A percentile compares a stretch with the other conserved stretches of the same genome.
Evolutionary conservation across 2,113 vertebrate species (phyloP).

Genomic region (Heliornis fulica): DNA sequence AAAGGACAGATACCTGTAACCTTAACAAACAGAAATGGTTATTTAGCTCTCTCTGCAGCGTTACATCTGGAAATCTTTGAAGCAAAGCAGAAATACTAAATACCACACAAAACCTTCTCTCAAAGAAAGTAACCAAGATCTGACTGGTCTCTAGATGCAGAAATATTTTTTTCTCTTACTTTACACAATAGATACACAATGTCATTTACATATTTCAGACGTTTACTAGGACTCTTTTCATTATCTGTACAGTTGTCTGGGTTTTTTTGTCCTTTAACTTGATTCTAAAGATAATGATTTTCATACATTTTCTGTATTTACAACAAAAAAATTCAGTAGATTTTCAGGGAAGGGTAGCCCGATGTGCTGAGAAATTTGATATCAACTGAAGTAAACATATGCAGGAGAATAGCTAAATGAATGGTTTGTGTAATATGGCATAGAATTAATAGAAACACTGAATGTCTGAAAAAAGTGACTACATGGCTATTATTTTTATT

Average conservation of each 20-base stretch:
- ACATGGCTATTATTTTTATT: not conserved
- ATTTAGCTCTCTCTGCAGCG: not conserved
- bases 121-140: not conserved
- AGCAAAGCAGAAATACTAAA: not conserved
- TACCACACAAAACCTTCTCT: not conserved
- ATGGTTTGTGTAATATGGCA: not conserved
- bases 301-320: not conserved
- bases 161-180: not conserved
- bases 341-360: not conserved
- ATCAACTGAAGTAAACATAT: not conserved
- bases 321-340: not conserved
- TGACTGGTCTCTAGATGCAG: not conserved
- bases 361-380: not conserved
- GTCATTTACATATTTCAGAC: not conserved
- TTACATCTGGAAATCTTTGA: not conserved
- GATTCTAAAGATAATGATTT: not conserved
- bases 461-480: not conserved
- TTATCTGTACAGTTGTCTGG: not conserved
- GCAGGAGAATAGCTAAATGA: not conserved
- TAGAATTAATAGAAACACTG: not conserved
- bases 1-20: not conserved
- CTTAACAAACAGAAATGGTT: not conserved
- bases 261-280: not conserved
- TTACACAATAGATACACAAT: not conserved
- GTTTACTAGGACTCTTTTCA: not conserved